Base-by-base conservation (phyloP, 2,888 invertebrate species). In the Caenorhabditis plicata region DNA sequence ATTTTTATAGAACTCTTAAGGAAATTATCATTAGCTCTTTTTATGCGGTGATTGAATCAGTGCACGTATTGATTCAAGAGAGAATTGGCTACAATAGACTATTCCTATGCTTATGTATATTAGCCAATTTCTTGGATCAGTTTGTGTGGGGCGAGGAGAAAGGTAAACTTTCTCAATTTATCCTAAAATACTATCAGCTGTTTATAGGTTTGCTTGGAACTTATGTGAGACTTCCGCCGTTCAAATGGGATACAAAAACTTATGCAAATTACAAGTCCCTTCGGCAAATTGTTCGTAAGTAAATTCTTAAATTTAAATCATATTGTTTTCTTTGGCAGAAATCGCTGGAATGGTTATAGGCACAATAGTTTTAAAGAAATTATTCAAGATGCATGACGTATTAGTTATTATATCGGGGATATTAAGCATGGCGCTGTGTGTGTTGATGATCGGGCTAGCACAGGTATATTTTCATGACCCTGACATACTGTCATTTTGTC, bases 131-230 rank as follows among this genome's bases (percentile, higher is more conserved):
- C 43, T 41, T 77, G 25, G 74, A 77, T 57, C 75, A 72, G 42
- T 68, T 77, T 40, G 74, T 75, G 9, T 77, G 74, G 54, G 74
- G 77, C 35, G 77, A 77, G 51, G 77, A 77, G 43, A 77, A 77
- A 57, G 64, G 71, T 68, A 19, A 29, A 19, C 20, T 38, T 46
- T 20, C 15, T 46, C 22, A n/a, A n/a, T n/a, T n/a, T n/a, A n/a
- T n/a, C n/a, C n/a, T n/a, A n/a, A n/a, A n/a, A n/a, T n/a, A n/a
- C n/a, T n/a, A n/a, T n/a, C n/a, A n/a, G n/a, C 2, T 44, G 4
- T 41, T 46, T 63, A 23, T 43, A 72, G 72, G 67, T 29, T 40
- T 75, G 2, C 60, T 75, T 23, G 77, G 77, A 5, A 77, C 73
- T 4, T 77, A 77, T 39, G 75, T 76, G 2, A 43, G 64, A 36